Evolutionary conservation across 1,140 invertebrate genomes (phyloP).

Genomic region (Drosophila sproati): DNA sequence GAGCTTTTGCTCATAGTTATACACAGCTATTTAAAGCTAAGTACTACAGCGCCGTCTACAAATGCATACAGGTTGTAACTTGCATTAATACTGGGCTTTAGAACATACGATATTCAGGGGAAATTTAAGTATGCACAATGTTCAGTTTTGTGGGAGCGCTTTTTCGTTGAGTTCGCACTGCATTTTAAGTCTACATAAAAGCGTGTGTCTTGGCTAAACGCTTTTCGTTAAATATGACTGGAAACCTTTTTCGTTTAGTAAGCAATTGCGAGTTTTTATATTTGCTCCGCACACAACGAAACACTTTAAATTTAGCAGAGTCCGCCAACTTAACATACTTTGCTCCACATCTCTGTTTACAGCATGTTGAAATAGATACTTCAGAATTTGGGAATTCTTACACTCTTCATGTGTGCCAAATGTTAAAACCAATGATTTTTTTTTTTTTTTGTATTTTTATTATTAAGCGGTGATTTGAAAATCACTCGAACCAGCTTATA

Average conservation of each 20-base stretch:
- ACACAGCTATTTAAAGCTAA: neutral
- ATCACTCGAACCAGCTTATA: too few species aligned
- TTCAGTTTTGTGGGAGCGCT: too few species aligned
- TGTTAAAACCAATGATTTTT: neutral
- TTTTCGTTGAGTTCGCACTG: too few species aligned
- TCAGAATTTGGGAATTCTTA: too few species aligned
- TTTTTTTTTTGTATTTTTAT: too few species aligned
- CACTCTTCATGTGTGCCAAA: too few species aligned
- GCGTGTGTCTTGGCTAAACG: neutral
- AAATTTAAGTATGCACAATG: neutral
- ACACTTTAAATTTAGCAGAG: neutral
- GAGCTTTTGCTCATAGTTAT: neutral
- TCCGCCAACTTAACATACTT: neutral
- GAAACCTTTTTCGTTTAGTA: neutral
- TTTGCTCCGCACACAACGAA: neutral
- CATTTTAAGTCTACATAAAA: neutral
- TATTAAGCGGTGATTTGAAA: too few species aligned
- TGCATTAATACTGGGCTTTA: slow-evolving; percentile 4
- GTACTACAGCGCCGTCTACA: neutral
- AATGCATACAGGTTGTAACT: neutral
- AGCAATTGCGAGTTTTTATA: neutral
- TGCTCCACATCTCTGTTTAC: too few species aligned
- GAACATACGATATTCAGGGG: slow-evolving; percentile 30
- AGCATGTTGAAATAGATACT: too few species aligned
- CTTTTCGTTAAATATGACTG: too few species aligned